A percentile compares a stretch with the other conserved stretches of the same genome.
Evolutionary conservation across 2,888 invertebrate species (phyloP).

Genomic region (Ophonus ardosiacus): DNA sequence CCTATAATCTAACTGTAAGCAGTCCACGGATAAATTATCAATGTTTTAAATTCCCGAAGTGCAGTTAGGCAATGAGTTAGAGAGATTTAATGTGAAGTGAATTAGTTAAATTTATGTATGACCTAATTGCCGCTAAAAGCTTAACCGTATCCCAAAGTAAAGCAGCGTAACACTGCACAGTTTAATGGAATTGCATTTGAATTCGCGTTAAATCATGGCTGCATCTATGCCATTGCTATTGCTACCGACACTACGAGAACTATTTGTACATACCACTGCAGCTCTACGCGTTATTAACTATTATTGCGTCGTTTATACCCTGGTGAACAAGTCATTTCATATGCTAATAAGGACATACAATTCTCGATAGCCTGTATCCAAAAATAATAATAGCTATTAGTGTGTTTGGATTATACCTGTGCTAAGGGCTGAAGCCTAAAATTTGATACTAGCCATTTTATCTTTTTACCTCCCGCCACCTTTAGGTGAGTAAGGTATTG

Average conservation of each 20-base stretch:
- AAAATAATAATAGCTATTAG: no score
- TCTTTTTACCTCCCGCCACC: no score
- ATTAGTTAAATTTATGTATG: constrained; percentile 49
- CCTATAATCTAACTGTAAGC: no score
- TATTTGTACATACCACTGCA: no score
- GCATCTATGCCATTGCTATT: constrained; percentile 8
- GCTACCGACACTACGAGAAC: no score
- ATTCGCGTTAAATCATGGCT: constrained; percentile 19
- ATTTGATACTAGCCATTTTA: no score
- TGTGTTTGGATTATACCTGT: no score
- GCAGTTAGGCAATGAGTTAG: constrained; percentile 6
- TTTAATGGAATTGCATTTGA: constrained; percentile 24
- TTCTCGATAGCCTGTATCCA: no score
- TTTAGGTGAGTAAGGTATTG: no score
- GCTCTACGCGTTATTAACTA: no score
- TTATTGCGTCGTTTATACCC: background rate
- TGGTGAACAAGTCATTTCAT: background rate
- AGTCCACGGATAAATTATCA: no score
- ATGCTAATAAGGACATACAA: background rate
- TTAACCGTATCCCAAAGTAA: constrained; percentile 18
- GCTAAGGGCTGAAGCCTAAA: no score
- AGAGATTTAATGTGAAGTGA: constrained; percentile 26
- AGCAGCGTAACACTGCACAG: constrained; percentile 11
- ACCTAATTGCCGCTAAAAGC: constrained; percentile 40
- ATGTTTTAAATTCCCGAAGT: background rate